Evolutionary conservation across 2,113 vertebrate species (phyloP), one percentile per base, ranked within the genome.

Genomic region (Melanotaenia duboulayi): DNA sequence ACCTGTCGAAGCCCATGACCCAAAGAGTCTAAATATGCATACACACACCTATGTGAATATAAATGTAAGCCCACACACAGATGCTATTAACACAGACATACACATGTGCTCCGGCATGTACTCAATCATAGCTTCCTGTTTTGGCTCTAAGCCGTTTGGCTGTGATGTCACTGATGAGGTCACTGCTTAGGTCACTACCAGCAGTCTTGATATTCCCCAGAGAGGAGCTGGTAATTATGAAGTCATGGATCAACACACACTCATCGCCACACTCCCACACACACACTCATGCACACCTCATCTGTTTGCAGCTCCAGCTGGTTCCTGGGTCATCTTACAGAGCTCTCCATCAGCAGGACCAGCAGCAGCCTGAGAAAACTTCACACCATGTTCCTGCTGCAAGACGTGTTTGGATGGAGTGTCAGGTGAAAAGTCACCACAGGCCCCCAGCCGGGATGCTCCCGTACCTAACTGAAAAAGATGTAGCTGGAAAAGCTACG

Each of bases 161-260:
- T 25, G 80, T 91, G 90, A 92, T 90, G 90, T 92, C 91, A 92
- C 85, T 85, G 90, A 87, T 92, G 91, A 93, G 87, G 89, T 93
- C 88, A 91, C 80, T 55, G 73, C 83, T 87, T 82, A 84, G 89
- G 89, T 93, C 90, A 88, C 78, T 76, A 71, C 77, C 85, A 82
- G 87, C 83, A 80, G 84, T 80, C 70, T 35, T 32, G 84, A 85
- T 58, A 76, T 57, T 85, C 87, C 83, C 85, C 37, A 0, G 84
- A 63, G 77, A 80, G 65, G 8, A 0, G 51, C 61, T 17, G 69
- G 81, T 81, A 81, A 90, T 91, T 86, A 88, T 83, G 76, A 87
- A 83, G 81, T 90, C 79, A 88, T 87, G 83, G 84, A 89, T 86
- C 81, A 87, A 78, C 71, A 71, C 80, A 54, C 57, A 61, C 74